These are phyloP conservation scores for Bemisia tabaci DNA, from an alignment of 1,140 invertebrate species.

Conservation along the genomic window DNA sequence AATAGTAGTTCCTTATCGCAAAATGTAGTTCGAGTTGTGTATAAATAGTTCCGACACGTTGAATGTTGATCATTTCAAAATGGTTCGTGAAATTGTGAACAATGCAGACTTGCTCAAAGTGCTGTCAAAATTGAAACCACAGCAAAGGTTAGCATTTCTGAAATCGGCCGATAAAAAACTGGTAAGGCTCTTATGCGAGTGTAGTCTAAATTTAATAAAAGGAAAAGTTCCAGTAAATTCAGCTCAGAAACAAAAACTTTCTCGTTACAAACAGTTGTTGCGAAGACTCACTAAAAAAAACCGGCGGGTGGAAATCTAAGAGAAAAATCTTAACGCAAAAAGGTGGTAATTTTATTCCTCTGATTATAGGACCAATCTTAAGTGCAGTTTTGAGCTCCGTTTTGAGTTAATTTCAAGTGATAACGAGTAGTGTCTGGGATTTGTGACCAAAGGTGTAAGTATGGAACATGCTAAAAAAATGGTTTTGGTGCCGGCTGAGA, in stretches of 20 bases:
- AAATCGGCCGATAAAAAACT: constrained; percentile 4
- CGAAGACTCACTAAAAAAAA: constrained; percentile 2
- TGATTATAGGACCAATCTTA: background rate
- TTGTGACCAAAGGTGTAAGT: constrained; percentile 2
- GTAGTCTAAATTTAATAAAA: constrained; percentile 9
- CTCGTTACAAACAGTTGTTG: constrained; percentile 3
- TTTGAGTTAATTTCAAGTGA: background rate
- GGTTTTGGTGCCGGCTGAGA: constrained; percentile 10
- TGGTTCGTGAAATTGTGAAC: constrained; percentile 25
- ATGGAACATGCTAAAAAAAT: constrained; percentile 15
- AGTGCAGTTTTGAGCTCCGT: background rate
- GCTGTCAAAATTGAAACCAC: constrained; percentile 2
- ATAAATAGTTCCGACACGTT: constrained; percentile 21
- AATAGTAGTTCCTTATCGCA: background rate
- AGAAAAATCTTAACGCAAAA: constrained; percentile 8
- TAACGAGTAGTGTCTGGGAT: background rate
- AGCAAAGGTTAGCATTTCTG: background rate
- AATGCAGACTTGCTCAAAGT: background rate
- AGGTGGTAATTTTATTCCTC: constrained; percentile 2
- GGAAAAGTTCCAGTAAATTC: constrained; percentile 1
- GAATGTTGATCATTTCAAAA: constrained; percentile 32
- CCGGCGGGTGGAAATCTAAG: constrained; percentile 9
- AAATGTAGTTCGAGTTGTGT: background rate
- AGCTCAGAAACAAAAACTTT: constrained; percentile 1
- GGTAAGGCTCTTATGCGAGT: constrained; percentile 4